Percentiles rank a stretch among this genome's conserved stretches.
phyloP scores from a whole-genome alignment of 2,888 invertebrate genomes.

The Saturnia pavonia region DNA sequence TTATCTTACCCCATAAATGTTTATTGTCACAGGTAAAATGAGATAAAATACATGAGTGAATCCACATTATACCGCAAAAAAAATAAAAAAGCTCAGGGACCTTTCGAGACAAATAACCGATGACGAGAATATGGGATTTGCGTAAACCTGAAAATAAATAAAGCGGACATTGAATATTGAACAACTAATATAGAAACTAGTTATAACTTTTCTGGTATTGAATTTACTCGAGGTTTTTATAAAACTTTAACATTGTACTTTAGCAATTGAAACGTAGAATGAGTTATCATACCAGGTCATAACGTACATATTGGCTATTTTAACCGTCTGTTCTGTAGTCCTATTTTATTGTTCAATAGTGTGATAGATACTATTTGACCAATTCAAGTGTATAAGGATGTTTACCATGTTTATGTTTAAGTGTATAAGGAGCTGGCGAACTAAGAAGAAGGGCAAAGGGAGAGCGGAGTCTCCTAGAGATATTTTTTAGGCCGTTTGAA shows the following conservation, averaged over 20 bases:
- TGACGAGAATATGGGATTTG: constrained; percentile 24
- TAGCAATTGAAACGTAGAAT: too few relatives aligned
- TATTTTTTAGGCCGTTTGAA: too few relatives aligned
- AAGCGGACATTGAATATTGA: constrained; percentile 22
- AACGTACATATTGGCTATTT: too few relatives aligned
- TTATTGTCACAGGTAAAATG: constrained; percentile 11
- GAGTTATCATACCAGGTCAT: too few relatives aligned
- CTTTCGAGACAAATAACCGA: constrained; percentile 24
- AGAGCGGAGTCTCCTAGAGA: too few relatives aligned
- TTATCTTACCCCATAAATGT: constrained; percentile 1
- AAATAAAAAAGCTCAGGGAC: constrained; percentile 21
- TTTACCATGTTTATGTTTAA: too few relatives aligned
- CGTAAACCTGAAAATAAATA: constrained; percentile 26
- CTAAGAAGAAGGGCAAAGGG: too few relatives aligned
- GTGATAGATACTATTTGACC: too few relatives aligned
- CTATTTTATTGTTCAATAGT: too few relatives aligned
- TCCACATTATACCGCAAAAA: constrained; percentile 20
- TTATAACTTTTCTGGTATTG: background rate
- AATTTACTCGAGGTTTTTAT: background rate
- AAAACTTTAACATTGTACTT: background rate
- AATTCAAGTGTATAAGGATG: too few relatives aligned
- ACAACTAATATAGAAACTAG: constrained; percentile 19
- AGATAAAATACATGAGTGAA: constrained; percentile 19
- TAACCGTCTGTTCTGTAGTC: too few relatives aligned
- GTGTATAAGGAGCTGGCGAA: too few relatives aligned